phyloP scores from a whole-genome alignment of 2,113 vertebrate genomes.

The Leptobrachium leishanense region DNA sequence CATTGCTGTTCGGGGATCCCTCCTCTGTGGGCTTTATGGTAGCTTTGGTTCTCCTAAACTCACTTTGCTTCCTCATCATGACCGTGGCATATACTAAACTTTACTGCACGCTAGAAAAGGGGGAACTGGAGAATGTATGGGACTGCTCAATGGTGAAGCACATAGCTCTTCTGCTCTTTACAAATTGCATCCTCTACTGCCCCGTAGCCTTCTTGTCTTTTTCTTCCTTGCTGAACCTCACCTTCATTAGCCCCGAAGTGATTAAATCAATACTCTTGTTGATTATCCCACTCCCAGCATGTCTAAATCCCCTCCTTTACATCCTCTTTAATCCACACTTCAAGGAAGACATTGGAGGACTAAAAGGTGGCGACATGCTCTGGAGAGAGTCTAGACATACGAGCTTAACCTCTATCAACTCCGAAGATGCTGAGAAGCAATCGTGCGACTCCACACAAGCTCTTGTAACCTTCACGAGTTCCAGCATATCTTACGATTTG shows the following conservation, averaged over 20 bases:
- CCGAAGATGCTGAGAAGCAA: slow-evolving; percentile 87
- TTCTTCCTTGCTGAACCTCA: slow-evolving; percentile 83
- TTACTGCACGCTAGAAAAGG: slow-evolving; percentile 81
- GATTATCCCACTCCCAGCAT: slow-evolving; percentile 83
- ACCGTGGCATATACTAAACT: slow-evolving; percentile 82
- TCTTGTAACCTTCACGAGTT: slow-evolving; percentile 74
- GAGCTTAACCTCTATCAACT: slow-evolving; percentile 73
- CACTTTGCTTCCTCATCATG: slow-evolving; percentile 86
- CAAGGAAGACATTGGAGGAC: slow-evolving; percentile 78
- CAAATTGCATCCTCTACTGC: slow-evolving; percentile 89
- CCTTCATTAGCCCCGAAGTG: slow-evolving; percentile 79
- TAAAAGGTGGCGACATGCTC: slow-evolving; percentile 67
- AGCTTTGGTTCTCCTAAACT: slow-evolving; percentile 85
- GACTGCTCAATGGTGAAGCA: slow-evolving; percentile 86
- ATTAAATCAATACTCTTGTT: slow-evolving; percentile 84
- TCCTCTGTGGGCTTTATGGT: slow-evolving; percentile 77
- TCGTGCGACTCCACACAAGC: slow-evolving; percentile 92
- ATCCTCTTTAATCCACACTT: slow-evolving; percentile 88
- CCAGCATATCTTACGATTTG: slow-evolving; percentile 66
- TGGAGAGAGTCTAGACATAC: slow-evolving; percentile 65
- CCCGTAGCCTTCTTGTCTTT: slow-evolving; percentile 89
- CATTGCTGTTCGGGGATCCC: slow-evolving; percentile 75
- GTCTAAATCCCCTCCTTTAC: slow-evolving; percentile 92
- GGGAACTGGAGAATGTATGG: slow-evolving; percentile 73
- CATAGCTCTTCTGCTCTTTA: slow-evolving; percentile 86